A percentile compares a stretch with the other conserved stretches of the same genome.
Conservation (phyloP, 1,140 invertebrate genomes). For the Arctopsyche grandis region DNA sequence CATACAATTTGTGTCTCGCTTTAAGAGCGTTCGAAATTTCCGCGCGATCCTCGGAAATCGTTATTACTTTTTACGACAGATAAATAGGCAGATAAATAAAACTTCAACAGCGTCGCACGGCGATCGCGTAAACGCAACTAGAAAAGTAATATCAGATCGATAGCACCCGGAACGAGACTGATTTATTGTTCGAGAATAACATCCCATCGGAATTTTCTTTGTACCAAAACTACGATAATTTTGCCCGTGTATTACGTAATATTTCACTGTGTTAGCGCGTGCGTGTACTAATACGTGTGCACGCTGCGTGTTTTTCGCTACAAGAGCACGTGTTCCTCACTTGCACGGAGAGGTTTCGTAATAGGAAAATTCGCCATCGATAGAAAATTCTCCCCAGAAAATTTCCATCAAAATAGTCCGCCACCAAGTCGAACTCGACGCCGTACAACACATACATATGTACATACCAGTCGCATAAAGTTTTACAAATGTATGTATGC, state of each 20-base stretch:
- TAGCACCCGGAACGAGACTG: conserved; percentile 17
- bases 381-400: too few species aligned
- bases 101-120: not conserved
- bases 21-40: too few species aligned
- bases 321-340: not conserved
- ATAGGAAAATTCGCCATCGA: too few species aligned
- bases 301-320: not conserved
- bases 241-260: not conserved
- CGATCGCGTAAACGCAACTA: not conserved
- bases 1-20: too few species aligned
- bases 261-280: conserved; percentile 1
- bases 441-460: too few species aligned
- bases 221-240: not conserved
- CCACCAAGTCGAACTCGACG: too few species aligned
- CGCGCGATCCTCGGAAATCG: not conserved
- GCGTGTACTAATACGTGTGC: not conserved
- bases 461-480: too few species aligned
- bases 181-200: not conserved
- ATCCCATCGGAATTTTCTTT: not conserved
- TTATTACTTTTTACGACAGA: too few species aligned
- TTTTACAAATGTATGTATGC: too few species aligned
- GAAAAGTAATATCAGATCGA: conserved; percentile 18
- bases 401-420: too few species aligned
- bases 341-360: not conserved
- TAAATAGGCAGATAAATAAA: too few species aligned